Conservation (phyloP, 2,888 invertebrate species). For the Calameuta idolon region DNA sequence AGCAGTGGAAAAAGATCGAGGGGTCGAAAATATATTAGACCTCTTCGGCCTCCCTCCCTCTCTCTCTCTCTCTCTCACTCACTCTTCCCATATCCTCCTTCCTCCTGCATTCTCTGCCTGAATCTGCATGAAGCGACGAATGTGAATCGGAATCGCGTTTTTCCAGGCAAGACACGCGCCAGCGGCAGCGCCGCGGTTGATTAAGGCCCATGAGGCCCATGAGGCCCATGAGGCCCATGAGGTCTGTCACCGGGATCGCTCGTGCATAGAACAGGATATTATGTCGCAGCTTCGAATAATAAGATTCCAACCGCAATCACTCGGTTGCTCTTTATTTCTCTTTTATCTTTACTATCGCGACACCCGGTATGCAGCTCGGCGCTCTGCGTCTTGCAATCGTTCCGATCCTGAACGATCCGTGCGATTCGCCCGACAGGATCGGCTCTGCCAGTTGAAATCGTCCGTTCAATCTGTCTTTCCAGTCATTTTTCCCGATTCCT, state of each 20-base stretch:
- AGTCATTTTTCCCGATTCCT: background rate
- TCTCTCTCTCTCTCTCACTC: background rate
- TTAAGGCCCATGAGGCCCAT: conserved; percentile 36
- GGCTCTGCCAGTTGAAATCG: background rate
- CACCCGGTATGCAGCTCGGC: background rate
- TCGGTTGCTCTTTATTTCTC: conserved; percentile 38
- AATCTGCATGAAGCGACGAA: background rate
- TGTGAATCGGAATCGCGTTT: background rate
- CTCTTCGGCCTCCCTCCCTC: conserved; percentile 29
- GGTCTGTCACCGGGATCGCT: conserved; percentile 52
- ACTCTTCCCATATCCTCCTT: background rate
- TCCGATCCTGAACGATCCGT: too few relatives aligned
- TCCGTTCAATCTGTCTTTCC: background rate
- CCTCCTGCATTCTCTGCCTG: background rate
- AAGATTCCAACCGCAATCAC: conserved; percentile 57
- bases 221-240: too few relatives aligned
- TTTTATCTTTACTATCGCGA: background rate
- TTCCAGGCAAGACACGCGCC: conserved; percentile 7
- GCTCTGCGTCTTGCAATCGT: background rate
- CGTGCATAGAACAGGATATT: conserved; percentile 62
- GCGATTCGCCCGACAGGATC: background rate
- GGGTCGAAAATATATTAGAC: conserved; percentile 34
- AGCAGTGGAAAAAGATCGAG: conserved; percentile 26
- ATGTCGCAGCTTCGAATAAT: conserved; percentile 53
- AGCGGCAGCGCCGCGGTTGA: conserved; percentile 41